Evolutionary conservation across 1,140 invertebrate species (phyloP).

Genomic region (Neodiprion virginianus): DNA sequence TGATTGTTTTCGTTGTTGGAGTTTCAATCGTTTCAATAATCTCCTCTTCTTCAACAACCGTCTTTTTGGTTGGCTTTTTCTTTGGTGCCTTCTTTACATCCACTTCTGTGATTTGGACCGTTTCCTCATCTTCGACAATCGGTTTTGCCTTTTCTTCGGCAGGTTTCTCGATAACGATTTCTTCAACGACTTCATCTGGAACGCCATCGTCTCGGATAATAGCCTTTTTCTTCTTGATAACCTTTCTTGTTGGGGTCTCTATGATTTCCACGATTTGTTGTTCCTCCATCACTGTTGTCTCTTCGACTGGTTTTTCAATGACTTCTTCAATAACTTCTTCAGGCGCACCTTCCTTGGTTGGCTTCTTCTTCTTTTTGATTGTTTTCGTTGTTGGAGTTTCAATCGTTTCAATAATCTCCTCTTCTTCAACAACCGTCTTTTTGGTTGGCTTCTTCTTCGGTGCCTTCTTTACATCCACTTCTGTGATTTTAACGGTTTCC

Average conservation of each 20-base stretch:
- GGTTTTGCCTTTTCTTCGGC: conserved; percentile 37
- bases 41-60: conserved; percentile 26
- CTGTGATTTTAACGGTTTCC: too few species aligned
- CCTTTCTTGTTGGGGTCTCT: conserved; percentile 23
- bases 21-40: conserved; percentile 36
- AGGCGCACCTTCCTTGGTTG: too few species aligned
- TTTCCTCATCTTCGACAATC: conserved; percentile 31
- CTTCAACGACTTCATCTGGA: conserved; percentile 31
- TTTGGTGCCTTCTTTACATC: conserved; percentile 17
- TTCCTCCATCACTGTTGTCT: too few species aligned
- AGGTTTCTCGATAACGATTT: conserved; percentile 37
- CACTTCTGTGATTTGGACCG: conserved; percentile 24
- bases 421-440: too few species aligned
- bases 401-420: too few species aligned
- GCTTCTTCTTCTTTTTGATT: too few species aligned
- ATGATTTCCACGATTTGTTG: conserved; percentile 26
- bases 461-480: too few species aligned
- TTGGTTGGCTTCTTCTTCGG: too few species aligned
- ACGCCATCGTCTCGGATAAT: conserved; percentile 33
- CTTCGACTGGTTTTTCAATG: too few species aligned
- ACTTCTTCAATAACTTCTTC: too few species aligned
- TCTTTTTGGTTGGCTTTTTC: conserved; percentile 18
- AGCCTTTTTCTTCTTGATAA: conserved; percentile 27
- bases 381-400: too few species aligned
- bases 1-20: conserved; percentile 36